Conservation (phyloP, 1,140 invertebrate genomes). For the Drosophila repletoides region DNA sequence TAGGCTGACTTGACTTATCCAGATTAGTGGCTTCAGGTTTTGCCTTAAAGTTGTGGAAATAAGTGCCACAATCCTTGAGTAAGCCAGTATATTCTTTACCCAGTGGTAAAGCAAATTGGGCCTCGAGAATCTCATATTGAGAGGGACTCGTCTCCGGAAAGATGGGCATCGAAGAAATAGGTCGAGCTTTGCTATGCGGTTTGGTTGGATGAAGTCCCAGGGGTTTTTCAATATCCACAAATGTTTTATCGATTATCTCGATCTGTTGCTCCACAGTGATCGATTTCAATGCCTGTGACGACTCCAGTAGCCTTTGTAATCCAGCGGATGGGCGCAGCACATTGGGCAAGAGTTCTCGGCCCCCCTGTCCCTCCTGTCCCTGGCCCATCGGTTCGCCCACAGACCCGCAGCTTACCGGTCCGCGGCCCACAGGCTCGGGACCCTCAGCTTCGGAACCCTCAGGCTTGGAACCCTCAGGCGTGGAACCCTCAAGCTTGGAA, state of each 20-base stretch:
- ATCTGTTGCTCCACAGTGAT: slow-evolving; percentile 29
- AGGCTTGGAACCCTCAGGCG: too few species aligned
- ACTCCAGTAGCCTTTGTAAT: neutral
- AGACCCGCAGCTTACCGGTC: too few species aligned
- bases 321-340: slow-evolving; percentile 4
- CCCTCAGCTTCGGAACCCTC: too few species aligned
- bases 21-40: neutral
- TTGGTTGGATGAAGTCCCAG: slow-evolving; percentile 41
- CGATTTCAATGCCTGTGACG: neutral
- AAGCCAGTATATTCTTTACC: neutral
- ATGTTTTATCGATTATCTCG: slow-evolving; percentile 35
- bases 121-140: slow-evolving; percentile 10
- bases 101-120: slow-evolving; percentile 38
- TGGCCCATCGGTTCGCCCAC: too few species aligned
- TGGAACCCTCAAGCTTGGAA: too few species aligned
- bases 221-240: slow-evolving; percentile 21
- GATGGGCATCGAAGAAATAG: slow-evolving; percentile 26
- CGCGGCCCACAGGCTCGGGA: too few species aligned
- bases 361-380: too few species aligned
- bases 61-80: slow-evolving; percentile 44
- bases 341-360: too few species aligned
- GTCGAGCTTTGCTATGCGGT: slow-evolving; percentile 3
- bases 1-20: too few species aligned
- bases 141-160: slow-evolving; percentile 29
- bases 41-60: slow-evolving; percentile 38